phyloP scores from a whole-genome alignment of 2,888 invertebrate species.

The Polydrusus tereticollis region DNA sequence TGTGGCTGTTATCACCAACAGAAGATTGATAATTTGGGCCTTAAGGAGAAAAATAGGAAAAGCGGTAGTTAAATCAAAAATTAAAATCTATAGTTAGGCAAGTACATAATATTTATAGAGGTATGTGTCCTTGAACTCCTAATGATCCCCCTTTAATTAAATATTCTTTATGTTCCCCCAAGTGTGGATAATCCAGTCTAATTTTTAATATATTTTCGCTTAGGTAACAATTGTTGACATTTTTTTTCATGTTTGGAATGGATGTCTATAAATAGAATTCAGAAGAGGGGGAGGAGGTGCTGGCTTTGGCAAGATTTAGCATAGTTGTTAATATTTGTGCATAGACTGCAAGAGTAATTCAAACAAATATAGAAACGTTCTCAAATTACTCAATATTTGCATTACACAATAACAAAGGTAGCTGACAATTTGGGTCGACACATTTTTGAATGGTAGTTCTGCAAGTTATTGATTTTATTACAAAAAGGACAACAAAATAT shows the following conservation, averaged over 20 bases:
- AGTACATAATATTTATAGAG: too few species aligned
- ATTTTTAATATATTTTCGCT: background rate
- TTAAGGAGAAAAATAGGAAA: too few species aligned
- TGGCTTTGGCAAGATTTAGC: background rate
- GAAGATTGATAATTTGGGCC: too few species aligned
- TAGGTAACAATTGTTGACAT: conserved; percentile 13
- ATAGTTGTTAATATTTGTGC: background rate
- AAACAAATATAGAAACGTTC: conserved; percentile 3
- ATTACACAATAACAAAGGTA: conserved; percentile 47
- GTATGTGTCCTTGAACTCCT: too few species aligned
- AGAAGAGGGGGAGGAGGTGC: background rate
- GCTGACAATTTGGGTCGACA: conserved; percentile 39
- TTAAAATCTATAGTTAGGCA: too few species aligned
- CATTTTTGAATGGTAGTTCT: conserved; percentile 30
- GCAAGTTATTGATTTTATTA: conserved; percentile 40
- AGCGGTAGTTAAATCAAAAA: too few species aligned
- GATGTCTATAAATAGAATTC: background rate
- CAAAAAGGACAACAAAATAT: conserved; percentile 15
- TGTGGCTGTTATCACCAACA: too few species aligned
- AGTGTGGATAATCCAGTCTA: background rate
- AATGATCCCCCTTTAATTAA: too few species aligned
- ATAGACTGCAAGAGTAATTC: background rate
- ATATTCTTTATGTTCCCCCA: too few species aligned
- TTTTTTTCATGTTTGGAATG: background rate
- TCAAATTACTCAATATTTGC: conserved; percentile 37